Evolutionary conservation across 1,140 invertebrate genomes (phyloP), one percentile per base, ranked within the genome.

Genomic region (Pygmarrhopalites habei): DNA sequence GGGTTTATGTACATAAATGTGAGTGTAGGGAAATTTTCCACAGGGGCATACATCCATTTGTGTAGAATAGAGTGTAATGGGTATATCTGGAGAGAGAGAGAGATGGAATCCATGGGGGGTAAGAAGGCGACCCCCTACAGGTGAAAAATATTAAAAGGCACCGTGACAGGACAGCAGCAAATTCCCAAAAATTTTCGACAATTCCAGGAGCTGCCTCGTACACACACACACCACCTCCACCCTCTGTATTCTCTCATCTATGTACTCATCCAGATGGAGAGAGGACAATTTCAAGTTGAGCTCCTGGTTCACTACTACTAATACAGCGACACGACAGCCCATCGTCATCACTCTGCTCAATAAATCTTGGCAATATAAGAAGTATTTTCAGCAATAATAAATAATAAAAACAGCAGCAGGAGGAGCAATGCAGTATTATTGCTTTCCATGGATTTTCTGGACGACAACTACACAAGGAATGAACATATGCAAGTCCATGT

Each of bases 111-210:
- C 5, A 35, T 35, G 32, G 32, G 32, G 32, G 15, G 32, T 35
- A 15, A 35, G 15, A 35, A 15, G 32, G 32, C 46, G 67, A 69
- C 67, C 67, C 58, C 67, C 67, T 69, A 53, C 67, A 69, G 67
- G 64, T 69, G 60, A 66, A 60, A 47, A 69, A 69, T 69, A 69
- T 69, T 69, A 69, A 69, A 69, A 69, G 15, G 58, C 41, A 28
- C 64, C 58, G 64, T 66, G 60, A 64, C 60, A 64, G 60, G 58
- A 28, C 53, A 64, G 60, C 60, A 64, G 55, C 62, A 58, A 64
- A 64, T 56, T 60, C 47, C 44, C 44, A 43, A 59, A 35, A 46
- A 21, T 4, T 60, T 60, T 60, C 32, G 7, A 35, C 44, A 60
- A 60, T 60, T 59, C 57, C 39, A 47, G 57, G 39, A 59, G 57